Conservation (phyloP, 2,888 invertebrate genomes). For the Blomia tropicalis region DNA sequence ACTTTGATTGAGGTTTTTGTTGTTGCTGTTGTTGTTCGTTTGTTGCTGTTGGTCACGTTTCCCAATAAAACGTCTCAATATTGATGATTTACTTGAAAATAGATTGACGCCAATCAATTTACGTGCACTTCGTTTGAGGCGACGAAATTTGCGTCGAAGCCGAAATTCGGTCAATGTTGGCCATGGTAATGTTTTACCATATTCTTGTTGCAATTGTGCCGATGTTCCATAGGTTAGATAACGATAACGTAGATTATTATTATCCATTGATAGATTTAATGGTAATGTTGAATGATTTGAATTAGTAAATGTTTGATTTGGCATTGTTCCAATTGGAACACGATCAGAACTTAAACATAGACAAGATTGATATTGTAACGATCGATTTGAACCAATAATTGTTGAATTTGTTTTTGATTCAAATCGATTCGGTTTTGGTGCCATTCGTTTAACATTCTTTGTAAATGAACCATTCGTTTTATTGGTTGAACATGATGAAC, state of each 20-base stretch:
- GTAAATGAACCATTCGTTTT: background rate
- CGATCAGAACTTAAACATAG: background rate
- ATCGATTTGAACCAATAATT: background rate
- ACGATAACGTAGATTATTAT: background rate
- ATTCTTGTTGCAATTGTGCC: conserved; percentile 5
- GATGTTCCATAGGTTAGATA: conserved; percentile 12
- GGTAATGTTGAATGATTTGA: background rate
- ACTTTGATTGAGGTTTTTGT: background rate
- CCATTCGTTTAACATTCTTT: background rate
- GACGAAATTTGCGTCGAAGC: conserved; percentile 8
- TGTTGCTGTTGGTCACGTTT: background rate
- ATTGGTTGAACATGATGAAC: background rate
- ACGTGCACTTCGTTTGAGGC: conserved; percentile 10
- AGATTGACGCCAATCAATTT: background rate
- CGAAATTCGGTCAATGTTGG: conserved; percentile 16
- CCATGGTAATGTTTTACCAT: conserved; percentile 14
- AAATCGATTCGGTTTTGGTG: background rate
- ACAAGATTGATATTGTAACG: background rate
- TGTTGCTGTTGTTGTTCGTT: background rate
- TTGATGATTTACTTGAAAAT: background rate
- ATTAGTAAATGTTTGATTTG: background rate
- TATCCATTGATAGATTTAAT: background rate
- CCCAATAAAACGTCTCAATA: background rate
- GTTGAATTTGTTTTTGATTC: background rate
- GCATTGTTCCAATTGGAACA: background rate